Evolutionary conservation across 1,140 invertebrate species (phyloP).

Genomic region (Camponotus pennsylvanicus): DNA sequence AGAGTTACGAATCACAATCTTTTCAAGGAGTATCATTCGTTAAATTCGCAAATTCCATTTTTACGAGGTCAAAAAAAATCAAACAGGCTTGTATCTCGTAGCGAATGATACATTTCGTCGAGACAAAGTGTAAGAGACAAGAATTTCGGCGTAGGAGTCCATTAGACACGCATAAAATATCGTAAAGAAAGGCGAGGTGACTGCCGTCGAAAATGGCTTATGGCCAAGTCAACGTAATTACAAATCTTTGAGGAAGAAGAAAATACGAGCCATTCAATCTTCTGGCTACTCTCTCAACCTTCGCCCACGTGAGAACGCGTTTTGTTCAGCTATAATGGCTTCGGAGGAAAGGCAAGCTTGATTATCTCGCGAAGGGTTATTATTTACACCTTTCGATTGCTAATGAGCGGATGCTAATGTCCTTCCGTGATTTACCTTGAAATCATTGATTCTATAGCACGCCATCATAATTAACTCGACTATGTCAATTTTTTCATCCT

Average conservation of each 20-base stretch:
- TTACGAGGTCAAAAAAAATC: neutral
- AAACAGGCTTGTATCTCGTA: neutral
- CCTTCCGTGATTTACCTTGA: neutral
- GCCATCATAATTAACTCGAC: neutral
- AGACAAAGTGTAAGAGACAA: neutral
- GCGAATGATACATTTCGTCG: neutral
- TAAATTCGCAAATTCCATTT: neutral
- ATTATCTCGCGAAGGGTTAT: neutral
- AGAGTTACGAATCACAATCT: neutral
- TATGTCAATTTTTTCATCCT: neutral
- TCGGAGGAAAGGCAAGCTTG: neutral
- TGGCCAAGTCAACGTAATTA: neutral
- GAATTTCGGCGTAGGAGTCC: constrained; percentile 2
- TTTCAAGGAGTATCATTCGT: too few species aligned
- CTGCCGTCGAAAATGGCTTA: neutral
- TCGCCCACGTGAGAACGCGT: neutral
- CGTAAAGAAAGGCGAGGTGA: neutral
- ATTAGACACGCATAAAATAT: neutral
- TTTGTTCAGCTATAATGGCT: neutral
- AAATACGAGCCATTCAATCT: neutral
- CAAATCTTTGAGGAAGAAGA: neutral
- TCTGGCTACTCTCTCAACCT: constrained; percentile 11
- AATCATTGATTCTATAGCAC: neutral
- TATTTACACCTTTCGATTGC: neutral
- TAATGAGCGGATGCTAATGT: constrained; percentile 4